Conservation (phyloP, 2,113 vertebrate genomes). For the Malurus melanocephalus region DNA sequence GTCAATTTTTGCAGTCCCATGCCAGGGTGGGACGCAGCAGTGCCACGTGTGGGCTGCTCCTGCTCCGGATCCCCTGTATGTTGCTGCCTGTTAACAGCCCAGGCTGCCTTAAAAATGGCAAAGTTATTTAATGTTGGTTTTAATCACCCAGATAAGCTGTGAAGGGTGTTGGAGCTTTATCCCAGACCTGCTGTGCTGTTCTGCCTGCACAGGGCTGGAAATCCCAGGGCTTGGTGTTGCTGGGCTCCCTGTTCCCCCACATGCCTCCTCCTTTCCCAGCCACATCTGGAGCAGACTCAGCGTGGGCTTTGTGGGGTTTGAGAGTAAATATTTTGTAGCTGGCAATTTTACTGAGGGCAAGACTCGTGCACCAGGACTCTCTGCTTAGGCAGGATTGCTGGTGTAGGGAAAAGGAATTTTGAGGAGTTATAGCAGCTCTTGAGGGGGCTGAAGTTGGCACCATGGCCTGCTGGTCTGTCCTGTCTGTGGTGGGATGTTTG, state of each 20-base stretch:
- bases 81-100: neutral
- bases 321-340: neutral
- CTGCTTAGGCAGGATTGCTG: neutral
- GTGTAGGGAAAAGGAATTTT: neutral
- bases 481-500: neutral
- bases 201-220: neutral
- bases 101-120: neutral
- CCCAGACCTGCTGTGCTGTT: neutral
- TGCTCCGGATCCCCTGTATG: rapidly evolving
- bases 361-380: neutral
- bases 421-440: neutral
- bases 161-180: neutral
- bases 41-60: rapidly evolving
- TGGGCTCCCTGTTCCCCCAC: rapidly evolving
- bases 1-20: neutral
- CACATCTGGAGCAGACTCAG: neutral
- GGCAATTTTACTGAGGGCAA: neutral
- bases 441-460: neutral
- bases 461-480: neutral
- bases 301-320: neutral
- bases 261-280: neutral
- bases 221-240: neutral
- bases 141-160: neutral
- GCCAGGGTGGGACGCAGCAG: rapidly evolving
- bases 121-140: neutral